Base-by-base conservation (phyloP, 1,140 invertebrate genomes). In the Drosophila arawakana region DNA sequence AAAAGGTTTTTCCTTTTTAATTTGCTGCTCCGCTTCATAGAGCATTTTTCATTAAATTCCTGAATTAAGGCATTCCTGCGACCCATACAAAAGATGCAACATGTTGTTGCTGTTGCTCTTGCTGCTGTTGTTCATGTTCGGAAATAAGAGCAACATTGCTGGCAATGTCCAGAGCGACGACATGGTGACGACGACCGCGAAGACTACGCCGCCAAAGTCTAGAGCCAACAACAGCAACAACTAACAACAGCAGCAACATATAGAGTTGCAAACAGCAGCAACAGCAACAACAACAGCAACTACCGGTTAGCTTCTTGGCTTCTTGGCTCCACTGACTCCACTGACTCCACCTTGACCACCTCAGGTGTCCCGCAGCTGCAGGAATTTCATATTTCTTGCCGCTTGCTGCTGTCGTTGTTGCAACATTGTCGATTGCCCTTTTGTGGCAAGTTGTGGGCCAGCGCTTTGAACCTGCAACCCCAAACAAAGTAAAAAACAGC, bases 41-140 rank as follows among this genome's bases (percentile, higher is more conserved):
- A 88, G 84, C 84, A 88, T 88, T 88, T 88, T 88, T 88, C 84
- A 88, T 88, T 88, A 88, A 88, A 88, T 88, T 88, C 84, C 84
- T 88, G 84, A 89, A 89, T 88, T 88, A 89, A 89, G 80, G 80
- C 84, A 89, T 89, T 89, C 84, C 78, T 37, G 80, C 71, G 55
- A 70, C 66, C 66, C 66, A 57, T 74, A 70, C 65, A 62, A 74
- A 74, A 65, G 72, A 61, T 63, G 60, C 66, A 35, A 55, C 47
- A 65, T 76, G 73, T 25, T 75, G 57, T 21, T 73, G 66, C 8
- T 60, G 55, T 35, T 52, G 41, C 7, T 68, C 57, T 30, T 66
- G 65, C 52, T 74, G 66, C 18, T 50, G 54, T 60, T 78, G 84
- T 70, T 88, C 83, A 80, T 86, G 83, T 89, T 88, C 84, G 77